These are phyloP conservation scores for Clusia tigrina DNA, from an alignment of 2,888 invertebrate species.

Conservation along the genomic window DNA sequence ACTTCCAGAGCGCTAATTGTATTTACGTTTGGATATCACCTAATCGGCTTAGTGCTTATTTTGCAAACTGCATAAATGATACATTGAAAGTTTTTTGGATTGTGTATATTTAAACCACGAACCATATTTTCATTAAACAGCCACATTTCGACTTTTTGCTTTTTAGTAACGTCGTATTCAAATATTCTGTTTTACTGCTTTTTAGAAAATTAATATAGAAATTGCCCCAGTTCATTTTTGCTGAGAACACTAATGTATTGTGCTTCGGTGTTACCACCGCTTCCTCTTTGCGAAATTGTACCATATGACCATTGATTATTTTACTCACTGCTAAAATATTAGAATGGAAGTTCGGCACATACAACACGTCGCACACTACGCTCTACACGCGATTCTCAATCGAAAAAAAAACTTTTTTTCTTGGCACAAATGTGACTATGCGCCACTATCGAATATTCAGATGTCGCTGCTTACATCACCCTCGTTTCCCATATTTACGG, in stretches of 20 bases:
- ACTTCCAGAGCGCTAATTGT: slow-evolving; percentile 18
- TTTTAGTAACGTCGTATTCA: no score
- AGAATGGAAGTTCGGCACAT: slow-evolving; percentile 15
- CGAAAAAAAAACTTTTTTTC: no score
- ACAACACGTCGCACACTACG: slow-evolving; percentile 17
- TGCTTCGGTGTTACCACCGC: slow-evolving; percentile 18
- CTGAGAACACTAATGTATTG: no score
- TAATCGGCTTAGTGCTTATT: slow-evolving; percentile 20
- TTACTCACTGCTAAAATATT: slow-evolving; percentile 22
- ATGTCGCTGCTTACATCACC: no score
- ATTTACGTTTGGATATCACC: slow-evolving; percentile 2
- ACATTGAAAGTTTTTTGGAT: slow-evolving; percentile 1
- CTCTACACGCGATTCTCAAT: no score
- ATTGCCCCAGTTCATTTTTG: slow-evolving; percentile 14
- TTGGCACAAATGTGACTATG: no score
- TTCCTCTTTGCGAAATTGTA: slow-evolving; percentile 17
- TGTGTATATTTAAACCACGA: slow-evolving; percentile 16
- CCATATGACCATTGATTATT: slow-evolving; percentile 18
- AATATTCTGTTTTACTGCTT: not conserved
- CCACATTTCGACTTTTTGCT: no score
- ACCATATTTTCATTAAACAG: no score
- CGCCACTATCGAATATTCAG: no score
- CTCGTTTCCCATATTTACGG: no score
- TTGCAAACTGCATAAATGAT: slow-evolving; percentile 14
- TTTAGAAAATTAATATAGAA: slow-evolving; percentile 13